phyloP scores from a whole-genome alignment of 2,113 vertebrate genomes.

The Seriola dumerili region DNA sequence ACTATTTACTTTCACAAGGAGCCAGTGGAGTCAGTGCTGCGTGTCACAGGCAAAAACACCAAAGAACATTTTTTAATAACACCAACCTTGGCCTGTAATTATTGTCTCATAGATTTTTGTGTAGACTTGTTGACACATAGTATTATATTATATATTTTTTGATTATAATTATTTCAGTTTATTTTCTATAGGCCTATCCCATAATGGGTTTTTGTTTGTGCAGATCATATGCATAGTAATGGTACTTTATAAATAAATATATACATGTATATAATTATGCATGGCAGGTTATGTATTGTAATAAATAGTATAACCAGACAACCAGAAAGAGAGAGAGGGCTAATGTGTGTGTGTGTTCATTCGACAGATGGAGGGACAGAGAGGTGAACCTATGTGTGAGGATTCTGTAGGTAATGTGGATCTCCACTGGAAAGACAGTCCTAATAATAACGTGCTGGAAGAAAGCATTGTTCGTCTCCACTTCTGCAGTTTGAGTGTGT shows the following conservation, averaged over 20 bases:
- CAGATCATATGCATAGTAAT: background rate
- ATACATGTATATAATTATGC: too few relatives aligned
- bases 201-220: too few relatives aligned
- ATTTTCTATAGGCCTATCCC: too few relatives aligned
- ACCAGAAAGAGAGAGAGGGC: too few relatives aligned
- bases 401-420: background rate
- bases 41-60: too few relatives aligned
- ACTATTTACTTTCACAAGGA: background rate
- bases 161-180: too few relatives aligned
- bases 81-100: background rate
- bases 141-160: background rate
- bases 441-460: background rate
- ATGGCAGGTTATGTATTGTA: background rate
- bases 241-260: background rate
- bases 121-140: too few relatives aligned
- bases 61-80: too few relatives aligned
- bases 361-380: background rate
- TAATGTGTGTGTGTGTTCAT: too few relatives aligned
- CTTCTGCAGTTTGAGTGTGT: background rate
- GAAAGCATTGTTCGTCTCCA: background rate
- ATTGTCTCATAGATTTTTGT: background rate
- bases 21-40: background rate
- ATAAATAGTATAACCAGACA: background rate
- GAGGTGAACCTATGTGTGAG: background rate
- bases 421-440: background rate